Base-by-base conservation (phyloP, 2,797 vertebrate species). In the Pristis pectinata region DNA sequence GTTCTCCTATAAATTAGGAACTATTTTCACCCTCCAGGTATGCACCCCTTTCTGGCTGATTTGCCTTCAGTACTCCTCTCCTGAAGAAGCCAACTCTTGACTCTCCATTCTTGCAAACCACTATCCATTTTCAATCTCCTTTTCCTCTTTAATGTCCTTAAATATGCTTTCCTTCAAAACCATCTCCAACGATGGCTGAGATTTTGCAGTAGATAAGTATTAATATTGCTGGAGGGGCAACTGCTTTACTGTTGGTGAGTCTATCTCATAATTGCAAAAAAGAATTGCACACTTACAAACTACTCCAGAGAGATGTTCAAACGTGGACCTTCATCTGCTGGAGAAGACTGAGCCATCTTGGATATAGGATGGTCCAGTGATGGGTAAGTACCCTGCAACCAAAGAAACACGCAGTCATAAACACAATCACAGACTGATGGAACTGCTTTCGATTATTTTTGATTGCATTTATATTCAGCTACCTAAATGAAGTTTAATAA, bases 231-330 rank as follows among this genome's bases (percentile, higher is more conserved):
- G 22, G 15, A n/a, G 92, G 59, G n/a, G 67, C n/a, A 17, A 67
- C 3, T 67, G 61, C 24, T 72, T 72, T 72, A 27, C 22, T 72
- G 70, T 72, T 72, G 17, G 6, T 72, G 70, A 72, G 19, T 30
- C 19, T 72, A 72, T 72, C 70, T 72, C 4, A 72, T 6, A 72
- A 72, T 27, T 72, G 22, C 19, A 72, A 79, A n/a, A 49, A 30
- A 56, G 9, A 37, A 70, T 56, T 93, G 94, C 94, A 80, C 24
- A 98, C 99, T 99, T 96, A 99, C 99, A 99, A 96, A 0, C 98
- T 98, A 96, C 97, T 98, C 99, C 99, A 99, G 95, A 99, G 95
- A 99, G 98, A 95, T 99, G 98, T 96, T 99, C 98, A 0, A 99
- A 99, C 0, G 98, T 98, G 98, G 97, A 95, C 98, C 98, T 96